Evolutionary conservation across 2,888 invertebrate species (phyloP).

Genomic region (Drosophila meridionalis): DNA sequence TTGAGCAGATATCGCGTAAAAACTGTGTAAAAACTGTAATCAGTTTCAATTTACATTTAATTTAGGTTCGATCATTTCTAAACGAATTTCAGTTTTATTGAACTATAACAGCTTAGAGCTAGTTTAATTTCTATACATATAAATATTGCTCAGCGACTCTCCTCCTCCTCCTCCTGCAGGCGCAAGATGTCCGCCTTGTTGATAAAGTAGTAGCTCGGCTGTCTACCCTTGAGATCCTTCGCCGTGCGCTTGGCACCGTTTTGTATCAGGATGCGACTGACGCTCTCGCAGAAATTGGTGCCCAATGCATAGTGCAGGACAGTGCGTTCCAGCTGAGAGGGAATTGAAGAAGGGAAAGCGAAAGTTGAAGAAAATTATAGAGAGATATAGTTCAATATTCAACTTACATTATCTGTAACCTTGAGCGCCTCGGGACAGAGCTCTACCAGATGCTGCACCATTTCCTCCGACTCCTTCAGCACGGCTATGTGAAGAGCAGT

Average conservation of each 20-base stretch:
- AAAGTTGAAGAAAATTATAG: not conserved
- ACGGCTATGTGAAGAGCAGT: slow-evolving; percentile 95
- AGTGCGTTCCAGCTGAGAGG: slow-evolving; percentile 91
- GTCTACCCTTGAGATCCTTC: slow-evolving; percentile 95
- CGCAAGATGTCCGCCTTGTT: slow-evolving; percentile 94
- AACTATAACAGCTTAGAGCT: slow-evolving; percentile 54
- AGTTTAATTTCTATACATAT: slow-evolving; percentile 31
- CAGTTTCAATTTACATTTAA: not conserved
- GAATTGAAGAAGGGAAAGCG: not conserved
- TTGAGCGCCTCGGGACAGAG: slow-evolving; percentile 90
- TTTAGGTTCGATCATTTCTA: slow-evolving; percentile 7
- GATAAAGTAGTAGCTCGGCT: slow-evolving; percentile 96
- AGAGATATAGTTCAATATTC: fast-evolving
- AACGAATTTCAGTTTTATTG: slow-evolving; percentile 36
- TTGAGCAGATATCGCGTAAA: not conserved
- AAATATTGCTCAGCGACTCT: slow-evolving; percentile 76
- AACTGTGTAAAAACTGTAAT: not conserved
- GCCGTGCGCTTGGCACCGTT: slow-evolving; percentile 93
- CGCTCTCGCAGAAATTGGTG: slow-evolving; percentile 91
- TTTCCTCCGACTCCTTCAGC: slow-evolving; percentile 92
- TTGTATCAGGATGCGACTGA: slow-evolving; percentile 92
- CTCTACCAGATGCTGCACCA: slow-evolving; percentile 91
- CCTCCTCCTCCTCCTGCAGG: slow-evolving; percentile 93
- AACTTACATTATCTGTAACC: slow-evolving; percentile 92
- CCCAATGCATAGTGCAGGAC: slow-evolving; percentile 97